phyloP scores from a whole-genome alignment of 2,113 vertebrate genomes.

The Phainopepla nitens region DNA sequence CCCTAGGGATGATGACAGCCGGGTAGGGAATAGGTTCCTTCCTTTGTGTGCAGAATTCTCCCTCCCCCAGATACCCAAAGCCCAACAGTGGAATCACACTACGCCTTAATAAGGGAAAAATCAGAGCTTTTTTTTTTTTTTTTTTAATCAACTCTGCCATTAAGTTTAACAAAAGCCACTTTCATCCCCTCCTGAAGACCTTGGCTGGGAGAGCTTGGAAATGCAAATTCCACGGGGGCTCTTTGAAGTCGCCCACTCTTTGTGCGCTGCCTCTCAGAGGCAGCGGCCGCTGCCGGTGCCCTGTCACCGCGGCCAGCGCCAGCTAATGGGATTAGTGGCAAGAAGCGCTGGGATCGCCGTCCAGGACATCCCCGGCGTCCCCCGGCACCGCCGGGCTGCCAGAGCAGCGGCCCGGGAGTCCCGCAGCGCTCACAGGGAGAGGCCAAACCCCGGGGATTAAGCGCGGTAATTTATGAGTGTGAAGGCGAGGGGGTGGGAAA shows the following conservation, averaged over 20 bases:
- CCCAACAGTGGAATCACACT: neutral
- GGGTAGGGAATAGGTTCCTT: neutral
- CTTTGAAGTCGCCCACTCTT: slow-evolving; percentile 22
- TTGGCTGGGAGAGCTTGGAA: slow-evolving; percentile 42
- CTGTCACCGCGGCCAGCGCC: neutral
- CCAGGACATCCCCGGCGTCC: neutral
- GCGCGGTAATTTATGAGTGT: neutral
- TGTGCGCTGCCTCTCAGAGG: neutral
- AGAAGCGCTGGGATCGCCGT: neutral
- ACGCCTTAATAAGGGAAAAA: neutral
- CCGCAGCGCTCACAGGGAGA: neutral
- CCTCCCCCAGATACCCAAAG: neutral
- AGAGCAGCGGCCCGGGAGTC: neutral
- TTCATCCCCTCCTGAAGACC: slow-evolving; percentile 34
- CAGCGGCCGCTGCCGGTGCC: neutral
- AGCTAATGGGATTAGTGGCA: slow-evolving; percentile 16
- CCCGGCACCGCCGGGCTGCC: neutral
- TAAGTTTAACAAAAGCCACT: slow-evolving; percentile 56
- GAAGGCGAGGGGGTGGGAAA: neutral
- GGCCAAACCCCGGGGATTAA: neutral
- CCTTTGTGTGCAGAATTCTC: neutral
- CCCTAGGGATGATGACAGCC: neutral
- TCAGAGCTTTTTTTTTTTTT: neutral
- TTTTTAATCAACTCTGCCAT: slow-evolving; percentile 32
- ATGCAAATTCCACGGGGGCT: slow-evolving; percentile 22